Base-by-base conservation (phyloP, 2,888 invertebrate genomes). In the Acanthococcus lagerstroemiae region DNA sequence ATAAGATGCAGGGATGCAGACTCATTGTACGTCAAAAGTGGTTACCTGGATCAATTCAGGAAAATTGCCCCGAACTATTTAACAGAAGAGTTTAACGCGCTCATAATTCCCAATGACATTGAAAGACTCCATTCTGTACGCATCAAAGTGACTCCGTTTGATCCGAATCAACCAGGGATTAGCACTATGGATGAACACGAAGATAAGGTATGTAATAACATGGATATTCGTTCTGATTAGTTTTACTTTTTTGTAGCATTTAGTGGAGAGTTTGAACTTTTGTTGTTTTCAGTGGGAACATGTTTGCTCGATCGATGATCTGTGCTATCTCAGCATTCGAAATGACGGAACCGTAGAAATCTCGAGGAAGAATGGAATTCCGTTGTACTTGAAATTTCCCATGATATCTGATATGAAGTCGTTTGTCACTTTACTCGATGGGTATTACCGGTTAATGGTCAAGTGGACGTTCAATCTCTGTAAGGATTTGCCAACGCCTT, bases 401-500 rank as follows among this genome's bases (percentile, higher is more conserved):
- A 81, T 83, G 9, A 80, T 83, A 69, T 79, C 82, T 55, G 78
- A 82, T 55, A 79, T 90, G 73, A 82, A 85, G 66, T 89, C 90
- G 0, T 90, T 91, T 75, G 86, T 92, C 69, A 87, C 88, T 67
- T 80, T 86, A 65, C 78, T 93, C 69, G 88, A 90, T 76, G 92
- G 92, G 65, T 94, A 94, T 76, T 93, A 92, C 74, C 83, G 90
- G 72, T 78, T 91, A 71, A 86, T 86, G 73, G 85, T 86, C 52
- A 93, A 91, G 77, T 94, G 92, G 92, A 92, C 87, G 45, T 90
- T 90, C 73, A 91, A 92, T 78, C 79, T 94, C 68, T 94, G 92
- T 74, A 85, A 85, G 74, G 87, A 90, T 72, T 83, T 90, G 65
- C 80, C 83, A 66, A 88, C 91, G 0, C 93, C 92, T 4, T 88